Base-by-base conservation (phyloP, 2,888 invertebrate species). In the Noctua janthina region DNA sequence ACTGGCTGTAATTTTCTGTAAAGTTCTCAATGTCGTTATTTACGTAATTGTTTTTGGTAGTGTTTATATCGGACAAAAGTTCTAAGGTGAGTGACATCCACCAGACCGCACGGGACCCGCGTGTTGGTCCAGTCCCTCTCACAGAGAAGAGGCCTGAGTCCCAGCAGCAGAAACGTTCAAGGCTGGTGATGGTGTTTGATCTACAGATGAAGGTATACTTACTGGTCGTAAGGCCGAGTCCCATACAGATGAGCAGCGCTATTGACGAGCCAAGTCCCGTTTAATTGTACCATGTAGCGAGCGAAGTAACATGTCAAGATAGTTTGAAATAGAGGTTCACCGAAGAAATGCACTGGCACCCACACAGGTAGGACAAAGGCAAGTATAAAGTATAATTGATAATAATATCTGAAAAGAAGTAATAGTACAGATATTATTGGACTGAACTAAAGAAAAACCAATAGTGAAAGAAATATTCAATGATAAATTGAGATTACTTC, bases 191-290 rank as follows among this genome's bases (percentile, higher is more conserved):
- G 5, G n/a, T 43, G 11, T 73, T 46, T 70, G 15, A 13, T 35
- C 0, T 54, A 79, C 84, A 84, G 67, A 49, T n/a, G 20, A 43
- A 74, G 20, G 54, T 8, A 29, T 84, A 91, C 97, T 96, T 94
- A 98, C 98, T 97, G 97, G 93, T 99, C 98, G 92, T 98, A 99
- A 1, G 99, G 98, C 92, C 97, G 97, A 76, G 97, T 98, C 20
- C 99, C 99, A 94, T 98, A 98, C 78, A 98, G 94, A 95, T 99
- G 99, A 3, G 98, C 98, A 0, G 98, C 97, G 86, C 98, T 98
- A 93, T 99, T 99, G 8, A 99, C 98, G 8, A 98, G 95, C 98
- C 98, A 99, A 0, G 99, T 98, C 4, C 97, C 97, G 91, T 99
- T 98, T n/a, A 99, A 95, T 29, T 97, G 95, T 2, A 97, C 51